A percentile compares a stretch with the other conserved stretches of the same genome.
These are phyloP conservation scores for Drosophila malerkotliana DNA, from an alignment of 1,140 invertebrate species.

Conservation along the genomic window DNA sequence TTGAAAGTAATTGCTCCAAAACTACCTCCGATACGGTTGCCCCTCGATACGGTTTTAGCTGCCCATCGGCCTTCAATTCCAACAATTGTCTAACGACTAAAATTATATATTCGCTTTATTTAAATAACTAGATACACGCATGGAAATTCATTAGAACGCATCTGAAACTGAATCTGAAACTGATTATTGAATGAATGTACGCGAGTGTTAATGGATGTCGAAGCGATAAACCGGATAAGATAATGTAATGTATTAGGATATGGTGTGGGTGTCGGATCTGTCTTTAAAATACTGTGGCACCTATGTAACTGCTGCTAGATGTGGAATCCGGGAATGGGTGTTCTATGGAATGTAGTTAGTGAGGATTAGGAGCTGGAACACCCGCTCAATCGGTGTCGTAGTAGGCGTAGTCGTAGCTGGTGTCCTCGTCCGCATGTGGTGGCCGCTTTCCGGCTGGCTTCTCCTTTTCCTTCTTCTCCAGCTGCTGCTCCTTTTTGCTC, in stretches of 20 bases:
- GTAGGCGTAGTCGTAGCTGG: constrained; percentile 88
- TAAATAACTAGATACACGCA: constrained; percentile 83
- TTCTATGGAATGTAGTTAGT: constrained; percentile 20
- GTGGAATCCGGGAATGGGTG: constrained; percentile 8
- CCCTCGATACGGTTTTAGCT: constrained; percentile 31
- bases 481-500: constrained; percentile 63
- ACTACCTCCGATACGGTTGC: constrained; percentile 18
- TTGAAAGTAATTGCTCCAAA: constrained; percentile 48
- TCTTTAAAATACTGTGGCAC: constrained; percentile 73
- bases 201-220: constrained; percentile 67
- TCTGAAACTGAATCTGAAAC: constrained; percentile 51
- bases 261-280: constrained; percentile 13
- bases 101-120: constrained; percentile 76
- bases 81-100: constrained; percentile 83
- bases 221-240: constrained; percentile 25
- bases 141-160: constrained; percentile 80
- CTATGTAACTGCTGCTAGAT: constrained; percentile 43
- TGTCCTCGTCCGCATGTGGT: constrained; percentile 85
- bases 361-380: constrained; percentile 30
- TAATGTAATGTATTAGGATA: constrained; percentile 19
- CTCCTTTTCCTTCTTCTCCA: constrained; percentile 60
- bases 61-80: constrained; percentile 50
- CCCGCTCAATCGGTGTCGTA: constrained; percentile 86
- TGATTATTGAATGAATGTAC: constrained; percentile 74
- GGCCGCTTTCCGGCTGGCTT: constrained; percentile 63